Conservation (phyloP, 2,888 invertebrate genomes). For the Parnassius orleans region DNA sequence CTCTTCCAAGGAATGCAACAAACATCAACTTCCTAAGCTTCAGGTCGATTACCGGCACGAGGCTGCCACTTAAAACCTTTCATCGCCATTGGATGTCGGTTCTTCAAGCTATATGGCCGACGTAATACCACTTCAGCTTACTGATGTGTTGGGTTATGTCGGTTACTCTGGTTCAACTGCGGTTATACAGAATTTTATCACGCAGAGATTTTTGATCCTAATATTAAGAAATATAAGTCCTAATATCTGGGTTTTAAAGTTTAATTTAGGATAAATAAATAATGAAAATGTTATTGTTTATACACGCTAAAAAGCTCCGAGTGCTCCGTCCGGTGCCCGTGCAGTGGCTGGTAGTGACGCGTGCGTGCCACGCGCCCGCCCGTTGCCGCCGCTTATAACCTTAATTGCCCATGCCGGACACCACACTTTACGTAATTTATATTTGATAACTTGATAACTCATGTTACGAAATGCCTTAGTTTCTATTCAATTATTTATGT, state of each 20-base stretch:
- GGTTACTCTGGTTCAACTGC: too few species aligned
- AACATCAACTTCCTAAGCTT: too few species aligned
- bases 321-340: conserved; percentile 24
- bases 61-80: too few species aligned
- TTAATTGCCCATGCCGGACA: conserved; percentile 23
- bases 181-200: too few species aligned
- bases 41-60: too few species aligned
- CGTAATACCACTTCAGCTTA: too few species aligned
- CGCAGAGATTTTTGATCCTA: too few species aligned
- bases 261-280: conserved; percentile 13
- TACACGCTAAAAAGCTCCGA: conserved; percentile 13
- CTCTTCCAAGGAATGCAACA: too few species aligned
- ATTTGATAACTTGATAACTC: conserved; percentile 23
- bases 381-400: conserved; percentile 19
- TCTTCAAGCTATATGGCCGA: too few species aligned
- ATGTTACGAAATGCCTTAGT: conserved; percentile 18
- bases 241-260: neutral
- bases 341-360: conserved; percentile 39
- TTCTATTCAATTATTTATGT: conserved; percentile 6
- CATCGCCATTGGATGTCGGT: too few species aligned
- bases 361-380: conserved; percentile 49
- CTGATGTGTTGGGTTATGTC: too few species aligned
- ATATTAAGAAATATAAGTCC: too few species aligned
- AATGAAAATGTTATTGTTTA: conserved; percentile 24
- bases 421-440: conserved; percentile 22